Evolutionary conservation across 2,888 invertebrate genomes (phyloP), one percentile per base, ranked within the genome.

Genomic region (Hypsopygia costalis): DNA sequence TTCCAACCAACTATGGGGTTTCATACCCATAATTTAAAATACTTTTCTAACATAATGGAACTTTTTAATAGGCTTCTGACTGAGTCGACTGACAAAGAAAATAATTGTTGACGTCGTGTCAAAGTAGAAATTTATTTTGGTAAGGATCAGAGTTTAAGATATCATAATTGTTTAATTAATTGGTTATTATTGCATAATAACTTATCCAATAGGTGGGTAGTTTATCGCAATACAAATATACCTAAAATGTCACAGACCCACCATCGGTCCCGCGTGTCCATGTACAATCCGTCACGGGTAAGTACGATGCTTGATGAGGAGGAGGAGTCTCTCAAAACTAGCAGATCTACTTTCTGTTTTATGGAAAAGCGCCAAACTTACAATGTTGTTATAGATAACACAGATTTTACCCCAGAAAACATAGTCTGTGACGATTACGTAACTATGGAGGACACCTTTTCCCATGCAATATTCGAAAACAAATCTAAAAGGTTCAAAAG

Each of bases 401-500:
- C 57, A 0, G 81, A 88, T 43, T 52, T 68, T 7, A 87, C 87
- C 1, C 88, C 88, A 0, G 78, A 80, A 1, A 61, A 81, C 47
- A 67, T 88, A 21, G 47, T 65, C 0, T 74, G 78, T 39, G 44
- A 56, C 0, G 60, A 63, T 3, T 81, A 62, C 44, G 51, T 72
- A n/a, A 69, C 66, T 3, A 77, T 86, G 76, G 69, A 71, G 8
- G 82, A 83, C 1, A 52, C 46, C 0, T 72, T 68, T 47, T 53
- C 64, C 1, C 87, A 87, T 38, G 82, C 83, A 1, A 86, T 82
- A 2, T 86, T 74, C 46, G 82, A 74, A 45, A 67, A 34, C 30
- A 81, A 59, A 52, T 34, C 49, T 2, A 65, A 69, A n/a, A 36
- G 38, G 3, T 9, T 8, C 2, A 69, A 67, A 49, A 77, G 77